Conservation (phyloP, 2,113 vertebrate species). For the Picathartes gymnocephalus region DNA sequence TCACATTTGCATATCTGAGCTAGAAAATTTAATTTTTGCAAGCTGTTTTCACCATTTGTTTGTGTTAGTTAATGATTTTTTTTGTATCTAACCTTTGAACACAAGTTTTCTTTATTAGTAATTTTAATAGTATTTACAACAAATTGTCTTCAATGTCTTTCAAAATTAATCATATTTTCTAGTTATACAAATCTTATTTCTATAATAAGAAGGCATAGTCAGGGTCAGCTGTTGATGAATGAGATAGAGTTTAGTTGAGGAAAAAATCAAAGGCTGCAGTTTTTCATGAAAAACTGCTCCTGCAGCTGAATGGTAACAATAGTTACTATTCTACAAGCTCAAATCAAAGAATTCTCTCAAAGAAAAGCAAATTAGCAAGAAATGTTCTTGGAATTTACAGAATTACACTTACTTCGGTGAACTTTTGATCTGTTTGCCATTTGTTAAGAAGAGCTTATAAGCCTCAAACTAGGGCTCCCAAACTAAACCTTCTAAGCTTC, state of each 20-base stretch:
- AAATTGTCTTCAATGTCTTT: background rate
- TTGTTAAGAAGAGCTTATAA: constrained; percentile 30
- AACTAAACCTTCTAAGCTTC: constrained; percentile 46
- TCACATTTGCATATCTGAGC: background rate
- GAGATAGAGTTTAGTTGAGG: background rate
- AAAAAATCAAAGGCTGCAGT: background rate
- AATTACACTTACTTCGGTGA: constrained; percentile 12
- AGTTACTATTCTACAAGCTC: background rate
- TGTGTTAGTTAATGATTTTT: background rate
- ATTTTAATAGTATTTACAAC: background rate
- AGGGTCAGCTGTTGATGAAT: background rate
- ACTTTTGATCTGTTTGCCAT: constrained; percentile 22
- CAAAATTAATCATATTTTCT: background rate
- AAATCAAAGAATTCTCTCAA: background rate
- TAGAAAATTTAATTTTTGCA: background rate
- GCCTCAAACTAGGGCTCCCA: constrained; percentile 3
- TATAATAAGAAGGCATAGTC: background rate
- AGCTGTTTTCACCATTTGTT: background rate
- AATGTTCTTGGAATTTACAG: background rate
- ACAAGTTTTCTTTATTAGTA: background rate
- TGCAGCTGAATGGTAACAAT: background rate
- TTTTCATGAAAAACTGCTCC: background rate
- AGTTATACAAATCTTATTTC: background rate
- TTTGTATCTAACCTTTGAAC: background rate
- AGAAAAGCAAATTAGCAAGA: background rate